These are phyloP conservation scores for Sarcophaga subvicina DNA, from an alignment of 2,888 invertebrate species.

Conservation along the genomic window DNA sequence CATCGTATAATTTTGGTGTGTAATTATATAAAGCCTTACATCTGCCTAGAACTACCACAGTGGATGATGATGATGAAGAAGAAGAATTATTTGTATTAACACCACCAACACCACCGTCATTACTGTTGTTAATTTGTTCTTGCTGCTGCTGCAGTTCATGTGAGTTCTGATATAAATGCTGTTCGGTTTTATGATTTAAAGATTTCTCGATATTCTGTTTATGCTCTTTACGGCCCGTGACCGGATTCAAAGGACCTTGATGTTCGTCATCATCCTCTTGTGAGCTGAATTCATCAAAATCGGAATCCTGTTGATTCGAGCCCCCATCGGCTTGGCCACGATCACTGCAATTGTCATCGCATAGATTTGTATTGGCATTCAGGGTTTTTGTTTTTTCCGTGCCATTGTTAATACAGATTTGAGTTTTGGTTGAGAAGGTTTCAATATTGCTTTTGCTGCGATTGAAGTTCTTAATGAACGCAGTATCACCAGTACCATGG, in stretches of 20 bases:
- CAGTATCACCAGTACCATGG: conserved; percentile 68
- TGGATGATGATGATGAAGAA: conserved; percentile 15
- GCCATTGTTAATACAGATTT: conserved; percentile 74
- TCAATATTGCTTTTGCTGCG: conserved; percentile 81
- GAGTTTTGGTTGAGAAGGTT: conserved; percentile 76
- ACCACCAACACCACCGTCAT: background rate
- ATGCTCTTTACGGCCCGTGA: conserved; percentile 64
- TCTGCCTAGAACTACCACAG: conserved; percentile 83
- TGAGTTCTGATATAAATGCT: conserved; percentile 70
- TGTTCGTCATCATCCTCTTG: conserved; percentile 85
- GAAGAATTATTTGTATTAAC: background rate
- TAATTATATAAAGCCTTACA: conserved; percentile 95
- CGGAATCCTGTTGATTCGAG: conserved; percentile 93
- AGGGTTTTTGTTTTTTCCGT: conserved; percentile 71
- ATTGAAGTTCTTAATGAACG: conserved; percentile 75
- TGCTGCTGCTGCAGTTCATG: conserved; percentile 57
- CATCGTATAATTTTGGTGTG: conserved; percentile 93
- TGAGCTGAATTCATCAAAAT: conserved; percentile 93
- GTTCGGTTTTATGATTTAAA: conserved; percentile 65
- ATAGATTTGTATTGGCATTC: conserved; percentile 70
- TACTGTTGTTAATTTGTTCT: conserved; percentile 50
- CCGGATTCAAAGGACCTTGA: conserved; percentile 71
- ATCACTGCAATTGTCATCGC: conserved; percentile 77
- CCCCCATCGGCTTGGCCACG: conserved; percentile 87
- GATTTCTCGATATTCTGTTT: conserved; percentile 69